Base-by-base conservation (phyloP, 2,888 invertebrate species). In the Drosophila anomalipes region DNA sequence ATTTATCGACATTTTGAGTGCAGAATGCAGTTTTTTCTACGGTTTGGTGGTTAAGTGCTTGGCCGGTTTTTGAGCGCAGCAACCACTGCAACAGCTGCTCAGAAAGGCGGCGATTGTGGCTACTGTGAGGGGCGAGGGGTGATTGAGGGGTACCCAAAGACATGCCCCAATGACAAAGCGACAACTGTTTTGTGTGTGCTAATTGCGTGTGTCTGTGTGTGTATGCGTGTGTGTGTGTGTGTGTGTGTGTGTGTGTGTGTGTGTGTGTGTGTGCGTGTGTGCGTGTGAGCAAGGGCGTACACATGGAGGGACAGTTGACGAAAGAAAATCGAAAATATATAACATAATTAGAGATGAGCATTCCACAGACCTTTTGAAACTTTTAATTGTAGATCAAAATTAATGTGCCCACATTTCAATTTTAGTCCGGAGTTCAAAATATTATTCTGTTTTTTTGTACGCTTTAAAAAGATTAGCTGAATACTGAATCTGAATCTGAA, bases 1-100 rank as follows among this genome's bases (percentile, higher is more conserved):
- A 81, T 72, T 75, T 81, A 71, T 81, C 70, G 78, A 81, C 68
- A 77, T 84, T 79, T 78, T 75, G 66, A 70, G 77, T 80, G 70
- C 62, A 63, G 77, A 67, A 70, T 52, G 26, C 47, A 47, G 47
- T 47, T 47, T 75, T 67, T 64, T 70, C 54, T 57, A 57, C 61
- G 65, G 54, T 66, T 73, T 71, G 62, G 77, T 57, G 81, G 83
- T 70, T 82, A 33, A 73, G 64, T 77, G 81, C 74, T 81, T 86
- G 83, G 86, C 61, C 81, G 81, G 66, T 47, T 86, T 86, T 79
- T 70, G 61, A 74, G 78, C 62, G 64, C 78, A 73, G 65, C 79
- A 32, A 28, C 72, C 16, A 26, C 47, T 47, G 28, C 47, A 56
- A 35, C 77, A 57, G 68, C 59, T 69, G 79, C 59, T 26, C 47